Conservation (phyloP, 2,888 invertebrate genomes). For the Lasioglossum zephyrum region DNA sequence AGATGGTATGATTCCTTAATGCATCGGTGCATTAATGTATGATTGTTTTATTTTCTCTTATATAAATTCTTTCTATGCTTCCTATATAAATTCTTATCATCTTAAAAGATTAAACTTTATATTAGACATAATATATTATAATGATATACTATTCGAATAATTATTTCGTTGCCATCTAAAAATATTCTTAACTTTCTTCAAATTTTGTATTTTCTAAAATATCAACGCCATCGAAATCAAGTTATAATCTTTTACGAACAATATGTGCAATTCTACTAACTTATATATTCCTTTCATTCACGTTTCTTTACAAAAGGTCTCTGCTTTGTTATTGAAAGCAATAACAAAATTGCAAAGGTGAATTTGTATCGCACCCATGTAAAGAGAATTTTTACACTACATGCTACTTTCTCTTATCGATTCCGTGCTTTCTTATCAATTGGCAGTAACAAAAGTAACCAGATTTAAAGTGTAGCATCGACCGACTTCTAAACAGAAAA, state of each 20-base stretch:
- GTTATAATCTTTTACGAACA: constrained; percentile 56
- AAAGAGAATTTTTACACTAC: constrained; percentile 52
- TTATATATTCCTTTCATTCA: constrained; percentile 21
- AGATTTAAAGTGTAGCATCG: constrained; percentile 65
- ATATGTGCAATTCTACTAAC: constrained; percentile 62
- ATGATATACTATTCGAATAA: constrained; percentile 63
- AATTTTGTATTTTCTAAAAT: constrained; percentile 62
- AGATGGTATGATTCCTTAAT: constrained; percentile 32
- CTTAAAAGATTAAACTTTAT: constrained; percentile 63
- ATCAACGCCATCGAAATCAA: constrained; percentile 61
- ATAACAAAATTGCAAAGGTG: constrained; percentile 58
- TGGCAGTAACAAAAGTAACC: constrained; percentile 73
- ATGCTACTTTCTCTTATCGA: constrained; percentile 60
- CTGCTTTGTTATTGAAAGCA: constrained; percentile 52
- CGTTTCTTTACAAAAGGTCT: constrained; percentile 66
- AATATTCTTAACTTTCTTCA: constrained; percentile 70
- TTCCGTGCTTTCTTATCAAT: constrained; percentile 54
- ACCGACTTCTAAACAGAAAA: constrained; percentile 57
- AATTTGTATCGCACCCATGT: constrained; percentile 46
- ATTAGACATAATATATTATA: constrained; percentile 66
- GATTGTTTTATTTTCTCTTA: constrained; percentile 18
- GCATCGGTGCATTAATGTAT: constrained; percentile 37
- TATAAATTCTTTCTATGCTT: constrained; percentile 41
- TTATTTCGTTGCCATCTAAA: constrained; percentile 69
- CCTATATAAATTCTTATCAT: constrained; percentile 58